Conservation (phyloP, 2,797 vertebrate genomes). For the Melanotaenia nigrans region DNA sequence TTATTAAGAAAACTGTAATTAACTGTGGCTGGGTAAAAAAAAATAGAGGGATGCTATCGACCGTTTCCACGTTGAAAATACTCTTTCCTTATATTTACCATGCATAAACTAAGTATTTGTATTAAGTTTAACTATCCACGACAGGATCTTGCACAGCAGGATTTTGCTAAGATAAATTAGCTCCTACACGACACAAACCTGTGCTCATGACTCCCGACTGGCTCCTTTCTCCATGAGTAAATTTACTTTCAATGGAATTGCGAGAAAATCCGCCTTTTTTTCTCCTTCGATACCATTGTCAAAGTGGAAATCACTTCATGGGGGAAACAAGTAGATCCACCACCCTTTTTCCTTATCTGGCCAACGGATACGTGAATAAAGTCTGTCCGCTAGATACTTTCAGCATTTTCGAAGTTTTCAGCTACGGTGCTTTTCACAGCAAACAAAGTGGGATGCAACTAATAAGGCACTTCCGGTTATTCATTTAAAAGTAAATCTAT, state of each 20-base stretch:
- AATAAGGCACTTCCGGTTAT: background rate
- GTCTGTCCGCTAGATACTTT: conserved; percentile 57
- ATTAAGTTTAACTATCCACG: background rate
- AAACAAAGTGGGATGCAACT: fast-evolving
- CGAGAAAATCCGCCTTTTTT: conserved; percentile 60
- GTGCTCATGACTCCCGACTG: conserved; percentile 86
- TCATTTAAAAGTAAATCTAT: conserved; percentile 24
- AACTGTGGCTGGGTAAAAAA: conserved; percentile 53
- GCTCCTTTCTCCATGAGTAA: conserved; percentile 84
- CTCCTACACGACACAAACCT: conserved; percentile 83
- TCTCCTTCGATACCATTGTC: conserved; percentile 66
- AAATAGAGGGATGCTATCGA: conserved; percentile 44
- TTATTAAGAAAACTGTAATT: conserved; percentile 74
- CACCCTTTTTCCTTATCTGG: conserved; percentile 47
- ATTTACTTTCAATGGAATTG: conserved; percentile 78
- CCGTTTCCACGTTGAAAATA: conserved; percentile 17
- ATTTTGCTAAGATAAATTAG: conserved; percentile 29
- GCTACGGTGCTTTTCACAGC: conserved; percentile 70
- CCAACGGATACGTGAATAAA: conserved; percentile 52
- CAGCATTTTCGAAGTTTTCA: conserved; percentile 76
- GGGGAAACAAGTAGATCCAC: conserved; percentile 25
- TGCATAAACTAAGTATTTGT: background rate
- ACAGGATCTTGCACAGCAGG: conserved; percentile 2
- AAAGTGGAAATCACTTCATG: conserved; percentile 18
- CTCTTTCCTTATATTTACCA: background rate